Conservation (phyloP, 1,140 invertebrate genomes). For the Bombyx mandarina region DNA sequence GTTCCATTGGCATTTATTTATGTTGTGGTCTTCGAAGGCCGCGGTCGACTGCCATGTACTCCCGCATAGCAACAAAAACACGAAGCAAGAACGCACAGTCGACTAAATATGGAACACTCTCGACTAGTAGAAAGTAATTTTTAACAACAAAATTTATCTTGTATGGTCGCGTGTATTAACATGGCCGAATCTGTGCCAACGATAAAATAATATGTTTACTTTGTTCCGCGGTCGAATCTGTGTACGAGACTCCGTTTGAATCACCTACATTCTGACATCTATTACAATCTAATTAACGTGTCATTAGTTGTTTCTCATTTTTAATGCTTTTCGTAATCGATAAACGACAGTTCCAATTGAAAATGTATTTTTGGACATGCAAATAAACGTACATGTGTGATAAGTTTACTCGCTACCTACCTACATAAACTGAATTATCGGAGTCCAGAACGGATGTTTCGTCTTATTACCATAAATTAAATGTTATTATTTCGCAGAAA, state of each 20-base stretch:
- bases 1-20: slow-evolving; percentile 24
- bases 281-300: no score
- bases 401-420: no score
- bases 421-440: no score
- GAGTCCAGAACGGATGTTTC: no score
- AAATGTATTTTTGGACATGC: neutral
- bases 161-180: no score
- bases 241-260: no score
- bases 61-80: slow-evolving; percentile 40
- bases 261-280: no score
- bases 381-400: no score
- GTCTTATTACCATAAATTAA: no score
- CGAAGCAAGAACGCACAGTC: slow-evolving; percentile 30
- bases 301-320: neutral
- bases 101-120: slow-evolving; percentile 64
- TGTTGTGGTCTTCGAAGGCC: slow-evolving; percentile 21
- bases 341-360: neutral
- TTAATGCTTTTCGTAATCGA: neutral
- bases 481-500: no score
- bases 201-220: neutral
- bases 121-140: slow-evolving; percentile 62
- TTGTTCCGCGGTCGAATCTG: no score
- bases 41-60: slow-evolving; percentile 16
- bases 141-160: slow-evolving; percentile 20
- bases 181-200: slow-evolving; percentile 24